Percentiles rank a stretch among this genome's conserved stretches.
phyloP scores from a whole-genome alignment of 2,888 invertebrate species.

The Anthophora plumipes region DNA sequence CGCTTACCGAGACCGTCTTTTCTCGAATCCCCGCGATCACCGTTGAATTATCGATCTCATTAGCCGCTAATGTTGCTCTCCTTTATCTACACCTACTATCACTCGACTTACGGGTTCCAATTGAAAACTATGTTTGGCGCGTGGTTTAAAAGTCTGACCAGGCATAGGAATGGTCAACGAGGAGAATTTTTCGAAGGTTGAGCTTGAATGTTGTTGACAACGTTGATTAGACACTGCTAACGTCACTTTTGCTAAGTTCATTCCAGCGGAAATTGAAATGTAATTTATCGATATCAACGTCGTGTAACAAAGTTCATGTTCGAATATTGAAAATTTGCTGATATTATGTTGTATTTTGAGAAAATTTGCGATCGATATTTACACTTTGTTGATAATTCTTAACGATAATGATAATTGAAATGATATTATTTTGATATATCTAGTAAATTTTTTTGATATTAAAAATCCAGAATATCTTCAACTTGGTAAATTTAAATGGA shows the following conservation, averaged over 20 bases:
- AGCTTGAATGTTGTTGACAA: no score
- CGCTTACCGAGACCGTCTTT: not conserved
- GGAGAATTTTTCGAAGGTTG: not conserved
- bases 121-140: not conserved
- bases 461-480: no score
- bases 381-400: no score
- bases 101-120: slow-evolving; percentile 17
- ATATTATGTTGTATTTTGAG: no score
- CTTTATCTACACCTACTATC: slow-evolving; percentile 41
- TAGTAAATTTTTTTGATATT: no score
- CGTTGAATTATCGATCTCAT: slow-evolving; percentile 52
- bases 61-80: slow-evolving; percentile 34
- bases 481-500: no score
- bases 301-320: no score
- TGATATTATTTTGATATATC: no score
- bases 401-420: no score
- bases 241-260: not conserved
- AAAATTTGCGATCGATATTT: no score
- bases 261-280: not conserved
- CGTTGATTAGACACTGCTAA: no score
- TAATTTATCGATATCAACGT: not conserved
- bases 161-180: not conserved
- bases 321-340: no score
- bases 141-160: not conserved
- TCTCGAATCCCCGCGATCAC: slow-evolving; percentile 9